Base-by-base conservation (phyloP, 1,140 invertebrate genomes). In the Zeugodacus cucurbitae region DNA sequence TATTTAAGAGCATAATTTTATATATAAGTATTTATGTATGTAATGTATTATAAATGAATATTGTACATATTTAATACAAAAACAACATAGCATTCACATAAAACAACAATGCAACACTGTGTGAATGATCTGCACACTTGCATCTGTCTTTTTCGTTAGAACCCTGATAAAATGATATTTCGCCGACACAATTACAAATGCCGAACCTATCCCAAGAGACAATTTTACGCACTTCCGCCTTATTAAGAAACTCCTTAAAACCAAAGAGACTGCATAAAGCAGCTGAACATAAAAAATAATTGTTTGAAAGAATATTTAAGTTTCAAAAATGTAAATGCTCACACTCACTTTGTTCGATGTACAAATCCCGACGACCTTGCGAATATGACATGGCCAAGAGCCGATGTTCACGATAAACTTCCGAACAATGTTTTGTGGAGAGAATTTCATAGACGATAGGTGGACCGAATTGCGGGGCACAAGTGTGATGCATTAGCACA, bases 191-290 rank as follows among this genome's bases (percentile, higher is more conserved):
- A 29, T 82, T 34, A 11, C 74, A 82, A 82, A 82, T 22, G 8
- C 74, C 74, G 34, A 82, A 82, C n/a, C 26, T 82, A 48, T 82
- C 74, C 74, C 74, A 82, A 1, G 74, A 48, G 26, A 41, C 41
- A 44, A 82, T 48, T 82, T 82, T 82, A 4, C 90, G 88, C 90
- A 89, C 88, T 91, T 92, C 41, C 90, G 90, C 91, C 91, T 91
- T 48, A 89, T 92, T 92, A 64, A 92, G 89, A 87, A 92, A 92
- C 90, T 92, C 91, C 85, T 90, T 91, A 88, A 89, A 92, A 14
- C 91, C 91, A 87, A 89, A 90, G 7, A 92, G 89, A 17, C 91
- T 91, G 88, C 91, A 92, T 58, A 92, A 90, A 64, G 90, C 91
- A 59, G 90, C 91, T 91, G 29, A 44, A 48, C n/a, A 62, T n/a